Base-by-base conservation (phyloP, 2,113 vertebrate genomes). In the Hucho hucho region DNA sequence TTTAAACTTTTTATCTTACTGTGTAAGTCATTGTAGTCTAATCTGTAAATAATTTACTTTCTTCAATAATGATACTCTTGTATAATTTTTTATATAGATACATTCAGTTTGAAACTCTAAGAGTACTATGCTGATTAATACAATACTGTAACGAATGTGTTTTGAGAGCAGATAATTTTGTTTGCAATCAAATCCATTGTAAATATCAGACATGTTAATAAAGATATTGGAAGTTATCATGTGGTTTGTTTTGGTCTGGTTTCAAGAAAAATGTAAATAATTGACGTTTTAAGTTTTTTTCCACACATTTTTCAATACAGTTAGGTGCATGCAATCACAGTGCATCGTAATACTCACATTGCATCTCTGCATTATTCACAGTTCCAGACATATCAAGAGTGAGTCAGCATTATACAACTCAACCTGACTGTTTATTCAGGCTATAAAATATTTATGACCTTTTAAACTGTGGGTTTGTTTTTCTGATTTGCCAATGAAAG, bases 1-100 rank as follows among this genome's bases (percentile, higher is more conserved):
- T 65, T 61, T 61, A 2, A 11, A n/a, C n/a, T 61, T 61, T 63
- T 69, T 80, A 72, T 53, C 78, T 80, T 80, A 76, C 79, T 80
- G 74, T 80, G 78, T 80, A 80, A 80, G 79, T 65, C 69, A 32
- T 18, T 63, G 20, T 74, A 5, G 32, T 61, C 59, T 73, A 28
- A 28, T 65, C 13, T 65, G 24, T 65, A 25, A 26, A 26, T 65
- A 14, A 14, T 28, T 1, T 0, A 1, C 28, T 28, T 18, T 14
- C 64, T 26, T 26, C 25, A 65, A 22, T 29, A 14, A 28, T 16
- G 12, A 26, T 28, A 26, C 24, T 3, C 25, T 29, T 13, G 25
- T 25, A 2, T 14, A 26, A 12, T 32, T n/a, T 24, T 59, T 32
- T 59, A 47, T 68, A 56, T 68, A 43, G 4, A 22, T 61, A 61